Percentiles rank a stretch among this genome's conserved stretches.
These are phyloP conservation scores for Pteropus alecto DNA, from an alignment of 2,113 vertebrate species.

Conservation along the genomic window DNA sequence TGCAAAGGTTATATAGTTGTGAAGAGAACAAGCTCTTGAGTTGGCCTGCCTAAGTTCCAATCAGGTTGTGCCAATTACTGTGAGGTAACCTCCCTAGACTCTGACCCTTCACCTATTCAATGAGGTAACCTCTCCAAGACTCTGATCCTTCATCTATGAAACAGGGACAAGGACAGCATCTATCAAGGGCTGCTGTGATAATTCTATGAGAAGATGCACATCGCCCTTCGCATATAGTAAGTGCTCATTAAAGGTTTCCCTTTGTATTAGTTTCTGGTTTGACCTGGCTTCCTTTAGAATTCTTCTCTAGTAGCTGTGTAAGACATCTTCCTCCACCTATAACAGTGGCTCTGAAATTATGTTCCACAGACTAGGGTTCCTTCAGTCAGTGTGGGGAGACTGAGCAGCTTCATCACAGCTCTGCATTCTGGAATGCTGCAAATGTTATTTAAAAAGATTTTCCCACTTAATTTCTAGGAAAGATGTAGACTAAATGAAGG, in stretches of 20 bases:
- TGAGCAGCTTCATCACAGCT: background rate
- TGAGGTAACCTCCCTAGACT: background rate
- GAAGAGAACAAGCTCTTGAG: background rate
- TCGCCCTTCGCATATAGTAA: rapidly evolving
- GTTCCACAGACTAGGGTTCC: background rate
- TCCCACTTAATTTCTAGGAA: background rate
- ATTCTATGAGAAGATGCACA: background rate
- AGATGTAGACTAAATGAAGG: background rate
- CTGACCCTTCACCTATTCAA: background rate
- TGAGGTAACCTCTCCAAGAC: background rate
- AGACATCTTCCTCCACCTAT: rapidly evolving
- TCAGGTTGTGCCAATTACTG: background rate
- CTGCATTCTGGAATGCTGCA: background rate
- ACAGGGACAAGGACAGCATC: background rate
- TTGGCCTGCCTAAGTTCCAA: background rate
- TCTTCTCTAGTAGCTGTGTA: background rate
- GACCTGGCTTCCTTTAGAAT: background rate
- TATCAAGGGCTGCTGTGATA: background rate
- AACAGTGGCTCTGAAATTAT: background rate
- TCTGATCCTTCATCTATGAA: background rate
- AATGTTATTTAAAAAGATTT: background rate
- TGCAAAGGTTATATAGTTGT: background rate
- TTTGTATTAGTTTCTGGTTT: background rate
- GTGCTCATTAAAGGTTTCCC: background rate
- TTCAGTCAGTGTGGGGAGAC: background rate